Base-by-base conservation (phyloP, 2,113 vertebrate species). In the Tiliqua scincoides region DNA sequence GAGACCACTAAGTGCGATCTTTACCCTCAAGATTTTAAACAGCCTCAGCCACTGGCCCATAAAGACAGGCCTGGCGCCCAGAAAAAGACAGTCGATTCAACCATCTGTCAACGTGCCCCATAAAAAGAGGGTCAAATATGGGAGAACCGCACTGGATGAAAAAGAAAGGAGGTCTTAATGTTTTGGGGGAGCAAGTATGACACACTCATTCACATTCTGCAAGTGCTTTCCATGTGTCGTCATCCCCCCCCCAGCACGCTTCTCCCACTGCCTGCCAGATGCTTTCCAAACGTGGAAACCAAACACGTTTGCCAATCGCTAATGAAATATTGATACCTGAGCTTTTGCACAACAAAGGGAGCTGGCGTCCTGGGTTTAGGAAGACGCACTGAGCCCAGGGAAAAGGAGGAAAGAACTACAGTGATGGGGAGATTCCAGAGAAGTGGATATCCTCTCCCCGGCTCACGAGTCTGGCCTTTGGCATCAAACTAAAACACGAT, bases 251-350 rank as follows among this genome's bases (percentile, higher is more conserved):
- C 61, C 30, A 8, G 43, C 43, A 14, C 62, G 54, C 54, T 15
- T 17, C 54, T 57, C 62, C 77, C 61, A 12, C 40, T 25, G 57
- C 78, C 5, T 68, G 32, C 88, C 94, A 96, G 94, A 93, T 86
- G 92, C 92, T 93, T 93, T 91, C 92, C 88, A 90, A 90, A 92
- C 91, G 92, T 89, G 89, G 93, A 92, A 95, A 91, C 85, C 90
- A 89, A 94, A 91, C 94, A 93, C 86, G 93, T 90, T 91, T 94
- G 82, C 92, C 71, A 92, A 84, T 88, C 87, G 63, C 91, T 90
- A 92, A 95, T 96, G 93, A 96, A 97, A 95, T 91, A 96, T 97
- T 96, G 92, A 97, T 91, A 87, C 30, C 80, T 79, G 85, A 43
- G 85, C 84, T 8, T 71, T 89, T 92, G 85, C 70, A 93, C 87